Evolutionary conservation across 92 coral and sea anemone species (phyloP), one percentile per base, ranked within the genome.

Genomic region (Zoanthus sociatus): DNA sequence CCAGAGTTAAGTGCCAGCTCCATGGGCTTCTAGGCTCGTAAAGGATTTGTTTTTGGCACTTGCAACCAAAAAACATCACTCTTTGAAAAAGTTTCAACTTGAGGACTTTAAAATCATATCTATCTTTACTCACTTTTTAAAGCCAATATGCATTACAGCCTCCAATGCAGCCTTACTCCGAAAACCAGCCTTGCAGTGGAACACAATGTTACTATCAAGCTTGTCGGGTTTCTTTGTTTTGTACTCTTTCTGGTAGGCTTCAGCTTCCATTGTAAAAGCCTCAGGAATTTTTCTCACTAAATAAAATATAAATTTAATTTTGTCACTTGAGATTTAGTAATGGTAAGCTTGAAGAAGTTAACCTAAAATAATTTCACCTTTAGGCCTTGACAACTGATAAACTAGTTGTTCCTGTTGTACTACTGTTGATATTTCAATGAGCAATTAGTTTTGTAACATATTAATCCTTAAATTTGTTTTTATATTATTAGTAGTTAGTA

Each of bases 101-200:
- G 42, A 37, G 42, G 42, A 37, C 2, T 37, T 37, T 2, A 37
- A 37, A 37, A 37, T 37, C 42, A 37, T 37, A 2, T 77, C 15
- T 6, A 5, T 51, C 68, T 67, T 64, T 71, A 76, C 93, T 83
- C 67, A 87, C 93, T 71, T 91, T 72, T 81, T 91, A 44, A 74
- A 91, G 71, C 94, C 94, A 37, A 91, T 87, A 17, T 79, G 82
- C 45, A 45, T 31, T 14, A 88, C 91, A 1, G 89, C 87, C 60
- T 88, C 90, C 37, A 91, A 42, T 48, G 94, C 94, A 18, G 86
- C 56, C 82, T 91, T 88, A n/a, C 94, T 91, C 21, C 94, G 78
- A 32, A 91, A 72, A n/a, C 94, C 94, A 16, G 91, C 94, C 46
- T 91, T 91, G 78, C 94, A 91, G 74, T 91, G 94, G 78, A 91